Evolutionary conservation across 2,797 vertebrate genomes (phyloP).

Genomic region (Cryptoblepharus egeriae): DNA sequence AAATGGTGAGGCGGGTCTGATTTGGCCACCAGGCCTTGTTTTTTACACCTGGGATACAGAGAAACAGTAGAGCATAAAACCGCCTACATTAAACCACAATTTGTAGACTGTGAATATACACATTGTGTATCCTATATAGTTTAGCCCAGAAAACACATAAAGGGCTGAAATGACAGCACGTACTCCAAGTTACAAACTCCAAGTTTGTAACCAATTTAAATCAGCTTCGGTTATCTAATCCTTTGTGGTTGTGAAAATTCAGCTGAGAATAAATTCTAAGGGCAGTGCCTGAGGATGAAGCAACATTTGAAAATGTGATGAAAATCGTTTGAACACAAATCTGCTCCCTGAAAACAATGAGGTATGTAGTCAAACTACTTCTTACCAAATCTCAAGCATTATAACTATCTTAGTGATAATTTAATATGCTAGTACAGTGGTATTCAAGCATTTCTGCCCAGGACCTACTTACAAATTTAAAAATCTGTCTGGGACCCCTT

Average conservation of each 20-base stretch:
- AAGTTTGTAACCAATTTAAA: not conserved
- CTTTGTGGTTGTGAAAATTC: not conserved
- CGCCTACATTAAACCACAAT: not conserved
- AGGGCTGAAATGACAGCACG: not conserved
- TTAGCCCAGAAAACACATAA: not conserved
- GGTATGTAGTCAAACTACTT: not conserved
- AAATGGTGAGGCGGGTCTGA: too few relatives aligned
- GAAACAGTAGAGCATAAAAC: not conserved
- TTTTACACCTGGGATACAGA: too few relatives aligned
- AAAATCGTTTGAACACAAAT: not conserved
- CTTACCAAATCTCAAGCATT: not conserved
- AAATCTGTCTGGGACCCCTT: too few relatives aligned
- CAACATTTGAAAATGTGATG: not conserved
- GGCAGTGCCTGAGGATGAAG: not conserved
- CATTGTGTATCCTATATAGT: not conserved
- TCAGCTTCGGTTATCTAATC: not conserved
- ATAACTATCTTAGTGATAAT: not conserved
- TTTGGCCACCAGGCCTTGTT: too few relatives aligned
- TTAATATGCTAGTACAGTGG: not conserved
- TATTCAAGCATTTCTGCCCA: too few relatives aligned
- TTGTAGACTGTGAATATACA: not conserved
- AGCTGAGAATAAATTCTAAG: not conserved
- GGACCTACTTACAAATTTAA: too few relatives aligned
- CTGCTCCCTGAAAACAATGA: not conserved
- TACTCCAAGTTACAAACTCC: not conserved